Base-by-base conservation (phyloP, 2,797 vertebrate species). In the Threskiornis aethiopicus region DNA sequence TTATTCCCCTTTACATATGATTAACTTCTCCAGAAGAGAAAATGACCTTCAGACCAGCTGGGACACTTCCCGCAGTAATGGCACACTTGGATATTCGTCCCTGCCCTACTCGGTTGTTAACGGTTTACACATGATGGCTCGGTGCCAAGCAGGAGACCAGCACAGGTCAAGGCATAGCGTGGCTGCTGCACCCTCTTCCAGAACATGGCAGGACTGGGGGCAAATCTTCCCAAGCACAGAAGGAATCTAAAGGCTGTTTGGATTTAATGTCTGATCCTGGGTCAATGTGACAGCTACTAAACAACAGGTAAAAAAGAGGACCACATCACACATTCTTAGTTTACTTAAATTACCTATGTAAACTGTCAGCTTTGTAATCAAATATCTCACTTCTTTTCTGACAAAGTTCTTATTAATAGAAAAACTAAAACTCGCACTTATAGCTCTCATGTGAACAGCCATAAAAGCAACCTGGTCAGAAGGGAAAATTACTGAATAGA, bases 51-150 rank as follows among this genome's bases (percentile, higher is more conserved):
- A 46, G 21, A 59, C 21, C 15, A 58, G 35, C 4, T 78, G 20
- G 14, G 11, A 13, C 26, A 41, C 17, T 67, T 58, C 39, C 33
- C 0, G 1, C 13, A 33, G 16, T 41, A 73, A 37, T 3, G 14
- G n/a, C 28, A 37, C 33, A 21, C 29, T 37, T n/a, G n/a, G n/a
- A 21, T 54, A 78, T 67, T 78, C 2, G 1, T 42, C 16, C 54
- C 46, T 31, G 13, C 42, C 11, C 20, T 66, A 39, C 59, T 77
- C 5, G 4, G 35, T n/a, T 70, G 20, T 39, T 78, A 82, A 61
- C 0, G 6, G 19, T 72, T 77, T 66, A 33, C 47, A 64, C 0
- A 0, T 47, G 51, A 35, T 31, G 65, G 17, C 31, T 67, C 1
- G 1, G 41, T 51, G 31, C 10, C 28, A 25, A 54, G 33, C 44